Percentiles rank a stretch among this genome's conserved stretches.
These are phyloP conservation scores for Calephelis virginiensis DNA, from an alignment of 1,140 invertebrate genomes.

Conservation along the genomic window DNA sequence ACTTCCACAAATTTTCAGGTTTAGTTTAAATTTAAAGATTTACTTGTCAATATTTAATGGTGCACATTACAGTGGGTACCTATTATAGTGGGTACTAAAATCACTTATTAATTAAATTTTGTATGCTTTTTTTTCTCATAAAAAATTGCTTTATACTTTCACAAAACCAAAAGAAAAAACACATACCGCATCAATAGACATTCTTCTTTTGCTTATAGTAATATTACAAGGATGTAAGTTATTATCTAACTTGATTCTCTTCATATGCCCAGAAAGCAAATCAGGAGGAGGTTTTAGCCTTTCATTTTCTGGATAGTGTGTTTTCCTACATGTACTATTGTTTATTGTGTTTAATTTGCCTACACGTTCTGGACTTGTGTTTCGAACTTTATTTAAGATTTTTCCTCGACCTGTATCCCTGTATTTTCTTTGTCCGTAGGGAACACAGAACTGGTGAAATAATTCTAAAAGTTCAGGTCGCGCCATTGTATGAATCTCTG, in stretches of 20 bases:
- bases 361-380: slow-evolving; percentile 44
- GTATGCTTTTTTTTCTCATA: too few species aligned
- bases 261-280: slow-evolving; percentile 53
- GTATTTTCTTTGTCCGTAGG: slow-evolving; percentile 63
- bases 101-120: too few species aligned
- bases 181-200: slow-evolving; percentile 55
- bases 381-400: slow-evolving; percentile 53
- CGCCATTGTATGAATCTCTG: slow-evolving; percentile 46
- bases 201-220: slow-evolving; percentile 50
- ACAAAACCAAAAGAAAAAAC: background rate
- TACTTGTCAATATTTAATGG: too few species aligned
- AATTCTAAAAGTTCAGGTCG: slow-evolving; percentile 59
- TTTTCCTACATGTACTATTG: slow-evolving; percentile 32
- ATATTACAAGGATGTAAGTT: slow-evolving; percentile 31
- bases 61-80: too few species aligned
- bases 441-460: slow-evolving; percentile 65
- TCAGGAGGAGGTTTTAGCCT: slow-evolving; percentile 62
- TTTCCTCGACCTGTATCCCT: slow-evolving; percentile 61
- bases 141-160: background rate
- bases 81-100: too few species aligned
- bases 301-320: slow-evolving; percentile 33
- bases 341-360: slow-evolving; percentile 35
- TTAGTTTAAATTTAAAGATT: too few species aligned
- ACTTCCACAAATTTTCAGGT: too few species aligned
- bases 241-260: slow-evolving; percentile 58